Evolutionary conservation across 2,888 invertebrate genomes (phyloP), one percentile per base, ranked within the genome.

Genomic region (Napeogenes inachia): DNA sequence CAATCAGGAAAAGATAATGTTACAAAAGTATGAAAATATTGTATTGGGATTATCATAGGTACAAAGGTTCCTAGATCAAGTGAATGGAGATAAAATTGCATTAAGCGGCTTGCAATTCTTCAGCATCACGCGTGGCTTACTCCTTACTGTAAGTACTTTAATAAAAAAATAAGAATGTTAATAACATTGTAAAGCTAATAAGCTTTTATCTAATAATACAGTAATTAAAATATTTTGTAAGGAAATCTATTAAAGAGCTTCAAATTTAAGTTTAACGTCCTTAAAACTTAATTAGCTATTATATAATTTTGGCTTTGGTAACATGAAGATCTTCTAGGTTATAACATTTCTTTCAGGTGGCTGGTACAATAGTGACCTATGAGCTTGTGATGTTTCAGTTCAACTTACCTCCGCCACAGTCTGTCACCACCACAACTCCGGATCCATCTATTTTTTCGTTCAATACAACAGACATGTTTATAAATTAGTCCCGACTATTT

Each of bases 51-150:
- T 8, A 5, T 82, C 80, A 13, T 77, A 93, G 93, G 87, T 93
- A 46, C 91, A 92, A 71, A 88, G 94, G 57, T 89, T 94, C 61
- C 81, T 93, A 55, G 91, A 92, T 60, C 93, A 93, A 81, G 91
- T 94, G 66, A 91, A 92, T 61, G 89, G 91, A 0, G 90, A 92
- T 58, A 91, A 89, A 2, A 82, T 92, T 0, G 86, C 89, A 2
- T 71, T 93, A 50, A 92, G 89, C 2, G 92, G 92, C 2, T 78
- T 92, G 30, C 86, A 91, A 68, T 92, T 92, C 68, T 93, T 93
- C 72, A 83, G 87, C 8, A 89, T 92, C 2, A 92, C 91, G 60
- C 86, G 92, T 3, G 92, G 91, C 64, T 82, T 93, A 56, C 85
- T 92, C 70, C 76, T 92, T 4, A 89, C 91, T 54, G 92, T 92